These are phyloP conservation scores for Wiebesia pumilae DNA, from an alignment of 1,140 invertebrate species.

Conservation along the genomic window DNA sequence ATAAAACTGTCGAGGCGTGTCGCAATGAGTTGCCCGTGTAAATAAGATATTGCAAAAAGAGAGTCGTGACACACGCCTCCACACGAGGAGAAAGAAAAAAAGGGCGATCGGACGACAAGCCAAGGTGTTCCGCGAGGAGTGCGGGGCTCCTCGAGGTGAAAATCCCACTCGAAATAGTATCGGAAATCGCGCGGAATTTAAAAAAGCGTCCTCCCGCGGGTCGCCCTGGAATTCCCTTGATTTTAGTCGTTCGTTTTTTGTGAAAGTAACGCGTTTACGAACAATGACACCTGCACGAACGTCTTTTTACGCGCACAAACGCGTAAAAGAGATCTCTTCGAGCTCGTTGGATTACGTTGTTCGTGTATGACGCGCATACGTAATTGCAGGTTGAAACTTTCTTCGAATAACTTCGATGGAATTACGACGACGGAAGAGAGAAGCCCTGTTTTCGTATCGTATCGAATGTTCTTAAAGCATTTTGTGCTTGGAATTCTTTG, in stretches of 20 bases:
- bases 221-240: conserved; percentile 2
- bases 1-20: conserved; percentile 35
- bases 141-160: neutral
- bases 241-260: neutral
- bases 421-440: neutral
- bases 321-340: neutral
- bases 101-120: neutral
- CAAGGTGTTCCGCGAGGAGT: neutral
- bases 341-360: conserved; percentile 2
- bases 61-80: conserved; percentile 24
- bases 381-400: neutral
- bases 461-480: no score
- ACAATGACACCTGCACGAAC: neutral
- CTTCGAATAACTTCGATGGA: neutral
- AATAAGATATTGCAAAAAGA: conserved; percentile 44
- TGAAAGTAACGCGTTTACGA: conserved; percentile 2
- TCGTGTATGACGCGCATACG: neutral
- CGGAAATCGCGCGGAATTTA: neutral
- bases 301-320: no score
- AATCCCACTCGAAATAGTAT: neutral
- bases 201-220: no score
- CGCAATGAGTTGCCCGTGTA: conserved; percentile 41
- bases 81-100: neutral
- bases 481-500: neutral
- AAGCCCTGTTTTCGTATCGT: neutral